Percentiles rank a stretch among this genome's conserved stretches.
phyloP scores from a whole-genome alignment of 2,888 invertebrate species.

The Diarsia brunnea region DNA sequence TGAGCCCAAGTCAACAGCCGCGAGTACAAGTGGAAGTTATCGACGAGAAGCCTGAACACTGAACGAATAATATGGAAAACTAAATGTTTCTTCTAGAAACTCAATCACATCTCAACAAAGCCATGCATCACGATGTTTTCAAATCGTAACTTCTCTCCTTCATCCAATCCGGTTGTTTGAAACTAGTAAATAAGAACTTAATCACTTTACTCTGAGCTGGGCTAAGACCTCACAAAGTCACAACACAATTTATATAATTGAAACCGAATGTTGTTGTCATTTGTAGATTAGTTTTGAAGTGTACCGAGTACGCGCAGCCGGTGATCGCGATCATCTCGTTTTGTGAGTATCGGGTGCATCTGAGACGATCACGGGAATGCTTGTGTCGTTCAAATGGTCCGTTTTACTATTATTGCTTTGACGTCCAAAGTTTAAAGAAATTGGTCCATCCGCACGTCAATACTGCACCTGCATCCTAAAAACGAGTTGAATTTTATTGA shows the following conservation, averaged over 20 bases:
- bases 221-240: constrained; percentile 27
- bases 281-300: constrained; percentile 48
- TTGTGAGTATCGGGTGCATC: constrained; percentile 24
- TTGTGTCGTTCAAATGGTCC: constrained; percentile 2
- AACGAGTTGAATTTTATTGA: background rate
- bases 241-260: constrained; percentile 56
- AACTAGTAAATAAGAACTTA: constrained; percentile 35
- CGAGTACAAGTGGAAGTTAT: constrained; percentile 18
- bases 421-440: background rate
- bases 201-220: constrained; percentile 26
- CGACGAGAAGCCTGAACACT: constrained; percentile 1
- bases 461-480: background rate
- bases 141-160: constrained; percentile 43
- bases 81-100: constrained; percentile 3
- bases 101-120: constrained; percentile 18
- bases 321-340: constrained; percentile 18
- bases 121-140: constrained; percentile 49
- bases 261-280: constrained; percentile 52
- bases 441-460: background rate
- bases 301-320: constrained; percentile 5
- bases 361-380: background rate
- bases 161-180: constrained; percentile 5
- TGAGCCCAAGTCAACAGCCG: constrained; percentile 13
- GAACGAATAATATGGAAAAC: constrained; percentile 19
- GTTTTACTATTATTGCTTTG: constrained; percentile 22